Evolutionary conservation across 2,888 invertebrate genomes (phyloP), one percentile per base, ranked within the genome.

Genomic region (Cataglyphis cursor): DNA sequence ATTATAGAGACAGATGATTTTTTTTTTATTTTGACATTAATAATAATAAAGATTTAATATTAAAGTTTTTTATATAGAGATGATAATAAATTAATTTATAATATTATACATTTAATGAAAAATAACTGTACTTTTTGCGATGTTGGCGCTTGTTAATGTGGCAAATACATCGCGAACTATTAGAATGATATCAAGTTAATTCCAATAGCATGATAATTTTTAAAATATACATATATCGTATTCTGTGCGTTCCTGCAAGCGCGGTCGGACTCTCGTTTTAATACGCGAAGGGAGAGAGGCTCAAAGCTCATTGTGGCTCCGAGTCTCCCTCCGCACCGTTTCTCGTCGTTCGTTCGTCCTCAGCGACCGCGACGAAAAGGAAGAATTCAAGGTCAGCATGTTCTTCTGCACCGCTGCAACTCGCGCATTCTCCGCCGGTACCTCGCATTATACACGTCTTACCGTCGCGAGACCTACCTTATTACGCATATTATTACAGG

Each of bases 301-400:
- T 44, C 44, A 4, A 5, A 44, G 73, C 75, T 78, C 48, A 57
- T 54, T 80, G 80, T 80, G 18, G 78, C 51, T 18, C 65, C 66
- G 51, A 75, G 65, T 65, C 35, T 74, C 74, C 35, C 62, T 54
- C 65, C 21, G 66, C 64, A 24, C 57, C 54, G 74, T 70, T 75
- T 82, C 61, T 75, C 44, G 66, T 62, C 41, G 54, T 75, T 62
- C 41, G 54, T 75, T 61, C 61, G 75, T 84, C 76, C 76, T 84
- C 82, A 75, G 54, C 15, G 68, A 28, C 73, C 74, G 44, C 84
- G 75, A 81, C 82, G 88, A 87, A 87, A 88, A 78, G 86, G 84
- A 85, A 86, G 88, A 84, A 83, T 88, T 90, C 91, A 92, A 92
- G 92, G 92, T 90, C 92, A 90, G 74, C 92, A 51, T 89, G 81